Evolutionary conservation across 2,113 vertebrate genomes (phyloP).

Genomic region (Corythornis cristatus): DNA sequence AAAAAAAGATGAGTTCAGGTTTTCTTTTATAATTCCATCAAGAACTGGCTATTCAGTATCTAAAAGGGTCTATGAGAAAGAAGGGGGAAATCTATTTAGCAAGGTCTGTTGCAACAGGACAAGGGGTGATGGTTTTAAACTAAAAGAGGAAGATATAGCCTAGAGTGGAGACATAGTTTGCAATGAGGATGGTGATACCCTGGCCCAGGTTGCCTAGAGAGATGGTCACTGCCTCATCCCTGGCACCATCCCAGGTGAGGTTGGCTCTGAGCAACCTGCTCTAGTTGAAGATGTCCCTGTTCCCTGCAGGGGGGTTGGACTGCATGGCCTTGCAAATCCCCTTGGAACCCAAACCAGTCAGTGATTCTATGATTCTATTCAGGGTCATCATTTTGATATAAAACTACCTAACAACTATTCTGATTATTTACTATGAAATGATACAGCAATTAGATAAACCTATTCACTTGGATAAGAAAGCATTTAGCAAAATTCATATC

Average conservation of each 20-base stretch:
- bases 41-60: not conserved
- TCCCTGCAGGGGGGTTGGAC: not conserved
- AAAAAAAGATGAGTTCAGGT: not conserved
- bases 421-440: fast-evolving
- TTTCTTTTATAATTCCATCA: not conserved
- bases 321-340: not conserved
- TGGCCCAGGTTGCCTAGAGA: not conserved
- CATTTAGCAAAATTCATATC: not conserved
- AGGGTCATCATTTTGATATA: not conserved
- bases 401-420: not conserved
- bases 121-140: not conserved
- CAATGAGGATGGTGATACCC: not conserved
- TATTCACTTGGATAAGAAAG: not conserved
- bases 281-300: not conserved
- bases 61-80: not conserved
- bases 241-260: not conserved
- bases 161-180: not conserved
- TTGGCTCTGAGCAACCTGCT: not conserved
- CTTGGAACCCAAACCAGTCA: not conserved
- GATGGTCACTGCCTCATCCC: not conserved
- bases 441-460: not conserved
- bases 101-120: not conserved
- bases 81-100: not conserved
- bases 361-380: not conserved
- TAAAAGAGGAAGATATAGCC: not conserved